Percentiles rank a stretch among this genome's conserved stretches.
phyloP scores from a whole-genome alignment of 2,797 vertebrate species.

The Paguma larvata region DNA sequence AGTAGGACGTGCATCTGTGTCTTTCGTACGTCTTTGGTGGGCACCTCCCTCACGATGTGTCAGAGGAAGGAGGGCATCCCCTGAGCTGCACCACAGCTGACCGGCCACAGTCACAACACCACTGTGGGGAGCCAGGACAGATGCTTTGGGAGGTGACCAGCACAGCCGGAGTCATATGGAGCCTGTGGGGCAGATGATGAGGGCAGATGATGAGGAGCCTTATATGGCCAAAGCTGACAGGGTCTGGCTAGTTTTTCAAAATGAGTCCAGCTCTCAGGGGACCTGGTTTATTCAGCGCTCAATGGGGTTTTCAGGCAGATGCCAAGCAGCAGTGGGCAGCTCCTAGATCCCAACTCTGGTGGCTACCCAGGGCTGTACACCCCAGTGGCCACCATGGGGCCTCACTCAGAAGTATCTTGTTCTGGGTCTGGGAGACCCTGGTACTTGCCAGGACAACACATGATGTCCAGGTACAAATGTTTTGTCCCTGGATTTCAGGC shows the following conservation, averaged over 20 bases:
- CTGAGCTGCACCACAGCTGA: slow-evolving; percentile 81
- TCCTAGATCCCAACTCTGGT: not conserved
- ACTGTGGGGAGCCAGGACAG: not conserved
- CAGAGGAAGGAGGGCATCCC: slow-evolving; percentile 97
- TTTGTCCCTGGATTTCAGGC: too few species aligned
- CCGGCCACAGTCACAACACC: not conserved
- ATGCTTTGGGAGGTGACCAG: too few species aligned
- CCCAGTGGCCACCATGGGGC: not conserved
- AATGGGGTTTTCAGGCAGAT: not conserved
- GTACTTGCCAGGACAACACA: not conserved
- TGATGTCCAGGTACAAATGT: not conserved
- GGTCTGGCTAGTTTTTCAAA: not conserved
- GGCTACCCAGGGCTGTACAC: rapidly evolving
- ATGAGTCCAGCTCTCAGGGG: not conserved
- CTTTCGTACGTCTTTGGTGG: slow-evolving; percentile 96
- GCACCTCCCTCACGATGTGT: slow-evolving; percentile 98
- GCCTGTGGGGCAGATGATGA: not conserved
- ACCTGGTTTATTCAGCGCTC: not conserved
- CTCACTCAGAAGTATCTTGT: not conserved
- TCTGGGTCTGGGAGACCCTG: not conserved
- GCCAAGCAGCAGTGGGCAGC: not conserved
- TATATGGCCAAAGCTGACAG: too few species aligned
- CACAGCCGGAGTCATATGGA: not conserved
- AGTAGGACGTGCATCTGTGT: slow-evolving; percentile 95
- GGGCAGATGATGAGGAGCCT: not conserved